These are phyloP conservation scores for Galagoides demidoff DNA, from an alignment of 2,797 vertebrate species.

Conservation along the genomic window DNA sequence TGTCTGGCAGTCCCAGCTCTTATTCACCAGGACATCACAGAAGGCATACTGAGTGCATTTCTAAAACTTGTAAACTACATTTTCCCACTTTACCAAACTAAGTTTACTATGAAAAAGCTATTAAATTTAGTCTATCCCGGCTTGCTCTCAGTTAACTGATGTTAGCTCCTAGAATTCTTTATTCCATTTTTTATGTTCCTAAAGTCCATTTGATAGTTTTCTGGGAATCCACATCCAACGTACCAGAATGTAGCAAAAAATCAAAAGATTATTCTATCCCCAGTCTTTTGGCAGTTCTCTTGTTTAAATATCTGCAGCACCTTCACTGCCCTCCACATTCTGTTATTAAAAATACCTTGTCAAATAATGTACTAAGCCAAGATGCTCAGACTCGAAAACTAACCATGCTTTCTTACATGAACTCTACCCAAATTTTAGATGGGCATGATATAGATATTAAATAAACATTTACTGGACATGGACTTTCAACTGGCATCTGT, in stretches of 20 bases:
- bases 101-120: slow-evolving; percentile 7
- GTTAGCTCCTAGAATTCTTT: slow-evolving; percentile 10
- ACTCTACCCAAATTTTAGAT: background rate
- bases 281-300: background rate
- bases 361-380: background rate
- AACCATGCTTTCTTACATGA: background rate
- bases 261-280: background rate
- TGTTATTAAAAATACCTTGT: background rate
- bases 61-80: slow-evolving; percentile 2
- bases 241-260: slow-evolving; percentile 14
- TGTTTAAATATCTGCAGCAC: background rate
- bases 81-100: background rate
- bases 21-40: background rate
- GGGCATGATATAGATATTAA: background rate
- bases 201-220: background rate
- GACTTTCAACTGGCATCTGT: background rate
- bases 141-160: background rate
- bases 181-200: background rate
- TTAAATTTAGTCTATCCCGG: background rate
- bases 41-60: background rate
- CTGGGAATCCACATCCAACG: background rate
- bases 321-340: background rate
- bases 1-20: background rate
- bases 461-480: background rate
- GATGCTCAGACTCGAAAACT: background rate